These are phyloP conservation scores for Hirtodrosophila duncani DNA, from an alignment of 2,888 invertebrate genomes.

Conservation along the genomic window DNA sequence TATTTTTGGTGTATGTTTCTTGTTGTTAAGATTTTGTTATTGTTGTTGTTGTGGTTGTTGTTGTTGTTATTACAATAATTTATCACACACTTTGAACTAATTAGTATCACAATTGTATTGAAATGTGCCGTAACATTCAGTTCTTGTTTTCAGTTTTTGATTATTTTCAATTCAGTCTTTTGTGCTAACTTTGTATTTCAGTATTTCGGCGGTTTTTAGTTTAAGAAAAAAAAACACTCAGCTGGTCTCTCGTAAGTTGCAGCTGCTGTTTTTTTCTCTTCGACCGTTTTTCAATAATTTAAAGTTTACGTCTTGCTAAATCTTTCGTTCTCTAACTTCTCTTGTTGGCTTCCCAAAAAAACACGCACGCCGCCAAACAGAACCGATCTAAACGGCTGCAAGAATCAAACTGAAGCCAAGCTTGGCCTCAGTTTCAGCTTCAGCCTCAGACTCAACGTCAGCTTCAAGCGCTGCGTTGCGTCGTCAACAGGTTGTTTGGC, in stretches of 20 bases:
- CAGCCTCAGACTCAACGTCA: slow-evolving; percentile 21
- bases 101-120: slow-evolving; percentile 62
- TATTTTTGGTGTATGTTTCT: slow-evolving; percentile 3
- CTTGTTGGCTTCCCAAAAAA: slow-evolving; percentile 24
- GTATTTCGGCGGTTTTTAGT: slow-evolving; percentile 13
- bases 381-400: slow-evolving; percentile 78
- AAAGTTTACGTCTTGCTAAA: background rate
- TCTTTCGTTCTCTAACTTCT: slow-evolving; percentile 9
- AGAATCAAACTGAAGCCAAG: slow-evolving; percentile 77
- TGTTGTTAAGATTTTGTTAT: slow-evolving; percentile 27
- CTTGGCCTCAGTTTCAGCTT: slow-evolving; percentile 28
- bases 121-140: too few relatives aligned
- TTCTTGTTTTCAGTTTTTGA: slow-evolving; percentile 27
- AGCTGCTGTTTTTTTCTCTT: slow-evolving; percentile 30
- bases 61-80: slow-evolving; percentile 32
- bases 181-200: slow-evolving; percentile 8
- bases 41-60: slow-evolving; percentile 15
- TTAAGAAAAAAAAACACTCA: slow-evolving; percentile 47
- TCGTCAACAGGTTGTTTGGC: slow-evolving; percentile 55
- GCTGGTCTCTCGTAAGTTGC: slow-evolving; percentile 16
- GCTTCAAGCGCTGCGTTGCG: slow-evolving; percentile 10
- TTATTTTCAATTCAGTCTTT: slow-evolving; percentile 21
- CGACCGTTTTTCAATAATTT: slow-evolving; percentile 2
- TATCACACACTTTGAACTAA: slow-evolving; percentile 52
- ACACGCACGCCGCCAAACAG: slow-evolving; percentile 45